Conservation (phyloP, 2,113 vertebrate genomes). For the Halichoeres trimaculatus region DNA sequence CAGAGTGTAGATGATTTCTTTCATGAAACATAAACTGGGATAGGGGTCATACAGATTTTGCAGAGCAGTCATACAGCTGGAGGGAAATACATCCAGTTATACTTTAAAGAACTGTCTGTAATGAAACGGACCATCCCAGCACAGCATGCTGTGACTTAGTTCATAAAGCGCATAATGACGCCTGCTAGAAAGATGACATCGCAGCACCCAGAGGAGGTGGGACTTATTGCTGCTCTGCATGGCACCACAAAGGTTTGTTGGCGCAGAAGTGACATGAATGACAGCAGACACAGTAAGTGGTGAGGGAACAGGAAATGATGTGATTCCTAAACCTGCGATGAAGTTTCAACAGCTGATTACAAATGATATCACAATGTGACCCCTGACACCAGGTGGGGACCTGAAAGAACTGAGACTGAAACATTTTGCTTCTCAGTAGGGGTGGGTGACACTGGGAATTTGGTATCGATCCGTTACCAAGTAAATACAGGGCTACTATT, state of each 20-base stretch:
- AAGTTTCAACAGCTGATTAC: slow-evolving; percentile 36
- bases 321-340: slow-evolving; percentile 52
- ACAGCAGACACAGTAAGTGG: slow-evolving; percentile 43
- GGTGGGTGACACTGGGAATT: too few relatives aligned
- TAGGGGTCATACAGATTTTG: not conserved
- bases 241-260: slow-evolving; percentile 30
- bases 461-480: too few relatives aligned
- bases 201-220: slow-evolving; percentile 49
- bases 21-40: not conserved
- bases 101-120: slow-evolving; percentile 24
- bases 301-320: slow-evolving; percentile 13
- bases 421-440: too few relatives aligned
- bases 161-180: slow-evolving; percentile 59
- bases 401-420: too few relatives aligned
- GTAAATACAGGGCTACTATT: too few relatives aligned
- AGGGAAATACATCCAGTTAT: not conserved
- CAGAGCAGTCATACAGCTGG: not conserved
- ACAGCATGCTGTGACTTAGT: slow-evolving; percentile 34
- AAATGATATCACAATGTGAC: slow-evolving; percentile 18
- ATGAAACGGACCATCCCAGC: slow-evolving; percentile 20
- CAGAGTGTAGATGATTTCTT: too few relatives aligned
- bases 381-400: slow-evolving; percentile 15
- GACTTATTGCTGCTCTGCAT: slow-evolving; percentile 39
- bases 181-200: slow-evolving; percentile 57
- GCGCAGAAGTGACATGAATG: slow-evolving; percentile 34